Evolutionary conservation across 2,113 vertebrate genomes (phyloP).

Genomic region (Sphaerodactylus townsendi): DNA sequence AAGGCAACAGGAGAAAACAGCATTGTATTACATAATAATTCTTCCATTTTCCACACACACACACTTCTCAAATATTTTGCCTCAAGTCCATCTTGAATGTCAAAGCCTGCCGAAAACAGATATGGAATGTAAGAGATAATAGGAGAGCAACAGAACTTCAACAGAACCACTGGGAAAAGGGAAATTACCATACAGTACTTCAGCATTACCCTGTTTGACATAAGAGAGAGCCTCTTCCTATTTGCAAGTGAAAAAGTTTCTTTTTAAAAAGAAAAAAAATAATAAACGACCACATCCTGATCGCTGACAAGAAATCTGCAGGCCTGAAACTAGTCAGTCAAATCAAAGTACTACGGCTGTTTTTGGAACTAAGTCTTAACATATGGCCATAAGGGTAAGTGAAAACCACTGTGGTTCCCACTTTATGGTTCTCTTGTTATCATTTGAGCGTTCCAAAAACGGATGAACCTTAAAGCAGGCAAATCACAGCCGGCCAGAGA

Average conservation of each 20-base stretch:
- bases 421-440: not conserved
- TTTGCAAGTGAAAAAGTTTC: not conserved
- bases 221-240: not conserved
- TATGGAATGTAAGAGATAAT: not conserved
- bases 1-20: not conserved
- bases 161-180: not conserved
- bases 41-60: slow-evolving; percentile 16
- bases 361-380: not conserved
- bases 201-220: not conserved
- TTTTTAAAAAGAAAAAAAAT: not conserved
- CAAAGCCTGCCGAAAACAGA: slow-evolving; percentile 37
- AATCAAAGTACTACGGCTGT: not conserved
- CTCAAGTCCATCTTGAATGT: slow-evolving; percentile 5
- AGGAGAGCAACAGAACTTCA: not conserved
- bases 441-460: not conserved
- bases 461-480: not conserved
- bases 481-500: not conserved
- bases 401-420: no score
- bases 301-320: not conserved
- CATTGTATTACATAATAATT: slow-evolving; percentile 37
- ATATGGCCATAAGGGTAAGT: not conserved
- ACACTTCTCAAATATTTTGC: not conserved
- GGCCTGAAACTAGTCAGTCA: not conserved
- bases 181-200: not conserved
- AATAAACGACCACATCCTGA: not conserved